Conservation (phyloP, 1,140 invertebrate genomes). For the Helicoverpa armigera region DNA sequence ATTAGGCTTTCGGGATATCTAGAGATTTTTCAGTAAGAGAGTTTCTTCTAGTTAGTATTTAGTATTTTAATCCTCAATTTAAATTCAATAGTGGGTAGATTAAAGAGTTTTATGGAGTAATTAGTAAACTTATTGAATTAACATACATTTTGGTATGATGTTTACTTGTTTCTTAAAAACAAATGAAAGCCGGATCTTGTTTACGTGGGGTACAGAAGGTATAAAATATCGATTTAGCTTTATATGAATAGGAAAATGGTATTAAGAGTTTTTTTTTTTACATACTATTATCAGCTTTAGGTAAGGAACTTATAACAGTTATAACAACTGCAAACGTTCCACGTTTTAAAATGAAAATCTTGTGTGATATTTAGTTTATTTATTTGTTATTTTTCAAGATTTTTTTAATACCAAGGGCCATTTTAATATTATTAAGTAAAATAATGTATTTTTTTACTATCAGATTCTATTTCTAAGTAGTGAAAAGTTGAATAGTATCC, state of each 20-base stretch:
- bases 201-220: neutral
- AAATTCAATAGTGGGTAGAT: constrained; percentile 4
- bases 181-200: constrained; percentile 11
- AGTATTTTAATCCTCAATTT: constrained; percentile 34
- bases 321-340: neutral
- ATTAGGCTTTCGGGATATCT: neutral
- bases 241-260: neutral
- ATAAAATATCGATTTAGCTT: constrained; percentile 9
- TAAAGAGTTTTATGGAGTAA: neutral
- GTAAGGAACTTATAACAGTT: neutral
- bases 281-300: neutral
- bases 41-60: constrained; percentile 17
- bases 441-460: neutral
- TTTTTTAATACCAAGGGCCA: neutral
- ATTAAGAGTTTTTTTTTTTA: neutral
- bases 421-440: neutral
- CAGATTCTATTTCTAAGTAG: constrained; percentile 8
- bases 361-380: constrained; percentile 10
- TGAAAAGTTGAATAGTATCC: neutral
- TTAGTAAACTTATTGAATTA: neutral
- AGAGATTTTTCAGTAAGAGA: neutral
- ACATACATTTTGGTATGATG: neutral
- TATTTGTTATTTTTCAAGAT: neutral
- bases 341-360: neutral
- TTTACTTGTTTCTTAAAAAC: neutral